Evolutionary conservation across 2,888 invertebrate genomes (phyloP).

Genomic region (Pherbina coryleti): DNA sequence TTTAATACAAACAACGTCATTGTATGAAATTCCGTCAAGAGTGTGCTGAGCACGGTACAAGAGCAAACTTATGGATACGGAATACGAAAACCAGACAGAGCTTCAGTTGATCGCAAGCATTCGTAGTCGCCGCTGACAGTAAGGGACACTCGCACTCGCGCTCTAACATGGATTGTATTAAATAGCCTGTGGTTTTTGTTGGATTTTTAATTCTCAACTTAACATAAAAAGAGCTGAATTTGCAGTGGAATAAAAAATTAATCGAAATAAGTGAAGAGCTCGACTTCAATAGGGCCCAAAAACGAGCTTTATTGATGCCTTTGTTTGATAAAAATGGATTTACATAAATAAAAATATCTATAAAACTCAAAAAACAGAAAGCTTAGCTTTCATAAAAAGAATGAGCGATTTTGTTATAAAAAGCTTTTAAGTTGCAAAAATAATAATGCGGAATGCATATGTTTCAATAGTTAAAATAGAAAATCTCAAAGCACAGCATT

Average conservation of each 20-base stretch:
- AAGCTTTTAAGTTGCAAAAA: neutral
- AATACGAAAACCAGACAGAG: neutral
- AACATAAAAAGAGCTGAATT: too few relatives aligned
- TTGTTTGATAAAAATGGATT: too few relatives aligned
- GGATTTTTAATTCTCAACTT: neutral
- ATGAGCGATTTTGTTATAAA: neutral
- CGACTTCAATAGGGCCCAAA: too few relatives aligned
- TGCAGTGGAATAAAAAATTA: too few relatives aligned
- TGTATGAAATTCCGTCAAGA: neutral
- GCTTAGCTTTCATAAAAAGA: neutral
- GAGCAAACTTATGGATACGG: constrained; percentile 10
- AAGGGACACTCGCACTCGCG: neutral
- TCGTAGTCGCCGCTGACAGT: constrained; percentile 54
- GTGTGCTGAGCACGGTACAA: neutral
- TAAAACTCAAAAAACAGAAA: neutral
- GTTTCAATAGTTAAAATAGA: neutral
- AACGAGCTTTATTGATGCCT: too few relatives aligned
- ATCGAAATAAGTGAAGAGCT: too few relatives aligned
- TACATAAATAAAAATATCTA: too few relatives aligned
- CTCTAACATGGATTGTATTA: neutral
- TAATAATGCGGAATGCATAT: neutral
- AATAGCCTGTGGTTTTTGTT: neutral
- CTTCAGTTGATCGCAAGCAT: constrained; percentile 61
- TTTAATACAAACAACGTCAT: neutral
- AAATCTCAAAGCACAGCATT: neutral